Conservation (phyloP, 2,888 invertebrate species). For the Meta bourneti region DNA sequence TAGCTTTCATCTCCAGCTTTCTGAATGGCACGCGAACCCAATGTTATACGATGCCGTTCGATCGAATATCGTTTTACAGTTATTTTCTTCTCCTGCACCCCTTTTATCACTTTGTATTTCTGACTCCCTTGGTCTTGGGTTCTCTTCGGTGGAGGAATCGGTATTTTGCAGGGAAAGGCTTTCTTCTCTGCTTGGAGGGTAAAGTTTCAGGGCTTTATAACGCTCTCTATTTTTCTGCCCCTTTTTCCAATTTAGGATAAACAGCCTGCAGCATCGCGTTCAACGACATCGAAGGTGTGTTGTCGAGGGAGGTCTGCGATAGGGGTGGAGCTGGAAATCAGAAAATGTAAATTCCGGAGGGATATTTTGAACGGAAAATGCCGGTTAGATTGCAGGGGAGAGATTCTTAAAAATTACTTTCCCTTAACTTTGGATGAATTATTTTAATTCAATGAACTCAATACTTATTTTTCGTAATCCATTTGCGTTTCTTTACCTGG, state of each 20-base stretch:
- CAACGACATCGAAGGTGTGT: slow-evolving; percentile 51
- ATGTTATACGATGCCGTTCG: slow-evolving; percentile 72
- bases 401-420: background rate
- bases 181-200: background rate
- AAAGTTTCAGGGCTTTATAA: slow-evolving; percentile 45
- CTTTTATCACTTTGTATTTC: slow-evolving; percentile 76
- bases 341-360: background rate
- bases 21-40: slow-evolving; percentile 57
- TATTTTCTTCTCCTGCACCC: slow-evolving; percentile 68
- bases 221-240: slow-evolving; percentile 19
- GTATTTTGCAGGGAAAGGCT: slow-evolving; percentile 57
- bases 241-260: slow-evolving; percentile 53
- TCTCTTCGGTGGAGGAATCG: slow-evolving; percentile 36
- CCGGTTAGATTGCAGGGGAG: background rate
- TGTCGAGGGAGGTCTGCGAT: slow-evolving; percentile 12
- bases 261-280: slow-evolving; percentile 8
- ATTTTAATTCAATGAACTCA: too few relatives aligned
- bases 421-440: too few relatives aligned
- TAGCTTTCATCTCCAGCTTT: slow-evolving; percentile 68
- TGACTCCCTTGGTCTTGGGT: slow-evolving; percentile 45
- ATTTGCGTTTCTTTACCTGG: too few relatives aligned
- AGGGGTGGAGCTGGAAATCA: slow-evolving; percentile 20
- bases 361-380: background rate
- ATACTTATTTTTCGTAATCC: too few relatives aligned
- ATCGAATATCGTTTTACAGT: slow-evolving; percentile 76